A percentile compares a stretch with the other conserved stretches of the same genome.
Evolutionary conservation across 2,797 vertebrate species (phyloP).

Genomic region (Oophaga sylvatica): DNA sequence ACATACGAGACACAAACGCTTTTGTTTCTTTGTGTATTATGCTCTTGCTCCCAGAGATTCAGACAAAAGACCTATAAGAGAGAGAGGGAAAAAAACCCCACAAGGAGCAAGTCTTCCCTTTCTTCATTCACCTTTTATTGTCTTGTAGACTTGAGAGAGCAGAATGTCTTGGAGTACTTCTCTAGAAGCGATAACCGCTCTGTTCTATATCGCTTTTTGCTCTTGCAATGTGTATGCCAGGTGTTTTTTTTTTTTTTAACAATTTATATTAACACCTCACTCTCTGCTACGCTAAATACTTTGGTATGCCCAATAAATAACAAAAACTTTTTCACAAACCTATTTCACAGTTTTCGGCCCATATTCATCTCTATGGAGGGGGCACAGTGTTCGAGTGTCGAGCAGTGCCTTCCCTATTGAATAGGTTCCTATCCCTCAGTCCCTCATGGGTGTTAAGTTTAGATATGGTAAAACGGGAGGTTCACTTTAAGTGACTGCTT

Average conservation of each 20-base stretch:
- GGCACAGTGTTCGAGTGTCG: background rate
- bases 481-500: background rate
- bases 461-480: background rate
- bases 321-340: background rate
- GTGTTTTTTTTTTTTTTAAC: background rate
- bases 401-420: too few relatives aligned
- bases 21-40: slow-evolving; percentile 53
- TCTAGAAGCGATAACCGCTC: background rate
- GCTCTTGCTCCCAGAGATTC: slow-evolving; percentile 46
- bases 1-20: slow-evolving; percentile 54
- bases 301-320: background rate
- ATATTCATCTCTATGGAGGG: background rate
- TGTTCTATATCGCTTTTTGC: slow-evolving; percentile 14
- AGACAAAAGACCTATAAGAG: slow-evolving; percentile 43
- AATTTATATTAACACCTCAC: background rate
- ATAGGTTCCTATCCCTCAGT: background rate
- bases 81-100: slow-evolving; percentile 30
- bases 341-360: background rate
- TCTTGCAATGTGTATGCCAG: background rate
- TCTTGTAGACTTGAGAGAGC: slow-evolving; percentile 41
- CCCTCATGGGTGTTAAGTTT: background rate
- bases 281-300: background rate
- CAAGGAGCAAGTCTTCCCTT: slow-evolving; percentile 34
- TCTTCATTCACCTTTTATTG: slow-evolving; percentile 54
- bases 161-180: background rate